Evolutionary conservation across 2,888 invertebrate genomes (phyloP).

Genomic region (Acronicta leporina): DNA sequence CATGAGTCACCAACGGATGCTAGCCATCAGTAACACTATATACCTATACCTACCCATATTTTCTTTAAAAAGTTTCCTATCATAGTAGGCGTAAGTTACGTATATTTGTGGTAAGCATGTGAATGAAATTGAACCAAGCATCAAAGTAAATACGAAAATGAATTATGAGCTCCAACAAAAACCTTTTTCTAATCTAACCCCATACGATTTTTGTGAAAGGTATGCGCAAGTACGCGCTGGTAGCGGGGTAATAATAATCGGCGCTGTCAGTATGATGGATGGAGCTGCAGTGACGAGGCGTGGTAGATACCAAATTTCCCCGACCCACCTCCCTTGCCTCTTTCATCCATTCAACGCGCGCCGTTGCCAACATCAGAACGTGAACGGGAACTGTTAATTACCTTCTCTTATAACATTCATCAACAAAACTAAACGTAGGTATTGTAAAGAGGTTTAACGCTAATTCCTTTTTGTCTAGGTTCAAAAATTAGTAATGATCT

Average conservation of each 20-base stretch:
- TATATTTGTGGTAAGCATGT: slow-evolving; percentile 22
- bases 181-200: slow-evolving; percentile 64
- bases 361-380: slow-evolving; percentile 56
- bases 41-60: too few species aligned
- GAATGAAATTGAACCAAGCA: slow-evolving; percentile 25
- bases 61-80: slow-evolving; percentile 1
- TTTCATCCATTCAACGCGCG: slow-evolving; percentile 56
- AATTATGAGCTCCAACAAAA: slow-evolving; percentile 61
- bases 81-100: not conserved
- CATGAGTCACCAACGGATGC: slow-evolving; percentile 46
- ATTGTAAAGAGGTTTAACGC: slow-evolving; percentile 23
- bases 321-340: slow-evolving; percentile 43
- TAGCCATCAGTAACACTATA: slow-evolving; percentile 17
- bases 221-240: slow-evolving; percentile 67
- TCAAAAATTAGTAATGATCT: slow-evolving; percentile 24
- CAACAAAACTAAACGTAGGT: slow-evolving; percentile 27
- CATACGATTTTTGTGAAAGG: slow-evolving; percentile 69
- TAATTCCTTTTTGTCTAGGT: slow-evolving; percentile 27
- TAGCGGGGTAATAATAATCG: slow-evolving; percentile 78
- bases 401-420: slow-evolving; percentile 47
- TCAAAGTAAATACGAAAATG: slow-evolving; percentile 51
- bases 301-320: slow-evolving; percentile 65
- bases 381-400: slow-evolving; percentile 57
- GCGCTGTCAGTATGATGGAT: slow-evolving; percentile 83
- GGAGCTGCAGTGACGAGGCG: slow-evolving; percentile 76